Evolutionary conservation across 2,888 invertebrate genomes (phyloP).

Genomic region (Ypsolopha scabrella): DNA sequence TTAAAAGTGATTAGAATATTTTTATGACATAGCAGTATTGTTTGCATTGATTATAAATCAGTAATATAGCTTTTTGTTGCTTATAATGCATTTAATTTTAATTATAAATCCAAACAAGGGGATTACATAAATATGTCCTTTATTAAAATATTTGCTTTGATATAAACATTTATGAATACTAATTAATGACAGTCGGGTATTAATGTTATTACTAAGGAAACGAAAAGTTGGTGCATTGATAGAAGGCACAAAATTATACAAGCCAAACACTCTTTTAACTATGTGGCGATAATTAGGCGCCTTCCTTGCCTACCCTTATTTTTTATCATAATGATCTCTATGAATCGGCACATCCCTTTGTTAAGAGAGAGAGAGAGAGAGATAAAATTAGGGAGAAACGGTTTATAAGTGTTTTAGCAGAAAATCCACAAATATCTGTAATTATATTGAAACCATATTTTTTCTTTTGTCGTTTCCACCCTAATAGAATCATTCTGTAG

Average conservation of each 20-base stretch:
- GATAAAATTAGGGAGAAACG: neutral
- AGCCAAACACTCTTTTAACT: slow-evolving; percentile 12
- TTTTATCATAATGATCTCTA: slow-evolving; percentile 15
- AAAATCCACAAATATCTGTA: neutral
- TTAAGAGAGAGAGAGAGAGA: slow-evolving; percentile 7
- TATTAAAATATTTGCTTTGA: slow-evolving; percentile 38
- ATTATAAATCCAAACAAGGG: neutral
- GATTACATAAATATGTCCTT: slow-evolving; percentile 7
- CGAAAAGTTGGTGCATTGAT: neutral
- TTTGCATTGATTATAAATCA: slow-evolving; percentile 2
- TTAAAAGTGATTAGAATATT: neutral
- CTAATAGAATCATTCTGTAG: neutral
- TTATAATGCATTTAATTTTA: neutral
- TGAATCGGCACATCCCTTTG: slow-evolving; percentile 28
- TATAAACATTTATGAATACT: slow-evolving; percentile 42
- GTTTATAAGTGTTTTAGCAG: neutral
- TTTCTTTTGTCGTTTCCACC: neutral
- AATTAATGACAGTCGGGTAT: neutral
- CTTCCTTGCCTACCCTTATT: slow-evolving; percentile 11
- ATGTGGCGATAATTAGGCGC: slow-evolving; percentile 28
- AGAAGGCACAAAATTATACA: slow-evolving; percentile 4
- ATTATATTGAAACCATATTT: neutral
- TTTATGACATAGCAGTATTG: slow-evolving; percentile 2
- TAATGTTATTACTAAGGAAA: neutral
- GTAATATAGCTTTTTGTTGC: neutral